phyloP scores from a whole-genome alignment of 2,888 invertebrate species.

The Myopa testacea region DNA sequence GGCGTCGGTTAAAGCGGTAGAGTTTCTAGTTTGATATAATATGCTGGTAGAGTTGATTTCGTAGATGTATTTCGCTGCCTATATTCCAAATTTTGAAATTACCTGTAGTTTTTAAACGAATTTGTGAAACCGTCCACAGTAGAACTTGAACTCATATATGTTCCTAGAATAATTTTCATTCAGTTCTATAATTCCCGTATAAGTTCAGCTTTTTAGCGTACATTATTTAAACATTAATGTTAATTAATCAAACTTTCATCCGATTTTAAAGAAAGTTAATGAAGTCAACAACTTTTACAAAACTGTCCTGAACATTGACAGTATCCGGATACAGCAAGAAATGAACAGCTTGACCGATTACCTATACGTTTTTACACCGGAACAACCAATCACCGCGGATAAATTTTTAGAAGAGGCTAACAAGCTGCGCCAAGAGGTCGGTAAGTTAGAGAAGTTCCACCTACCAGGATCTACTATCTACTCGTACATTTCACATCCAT shows the following conservation, averaged over 20 bases:
- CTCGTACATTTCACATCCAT: not conserved
- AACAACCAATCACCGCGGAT: conserved; percentile 73
- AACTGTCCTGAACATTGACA: conserved; percentile 78
- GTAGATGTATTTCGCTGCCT: too few relatives aligned
- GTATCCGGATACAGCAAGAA: conserved; percentile 78
- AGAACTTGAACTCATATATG: too few relatives aligned
- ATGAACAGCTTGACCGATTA: conserved; percentile 74
- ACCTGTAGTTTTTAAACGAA: not conserved
- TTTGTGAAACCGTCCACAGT: not conserved
- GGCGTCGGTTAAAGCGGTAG: conserved; percentile 72
- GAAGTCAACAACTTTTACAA: conserved; percentile 57
- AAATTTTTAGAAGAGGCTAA: conserved; percentile 76
- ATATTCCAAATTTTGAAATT: not conserved
- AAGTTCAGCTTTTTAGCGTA: too few relatives aligned
- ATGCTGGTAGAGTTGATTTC: too few relatives aligned
- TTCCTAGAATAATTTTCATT: too few relatives aligned
- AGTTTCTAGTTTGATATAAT: not conserved
- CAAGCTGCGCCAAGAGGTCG: conserved; percentile 67
- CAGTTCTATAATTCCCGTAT: too few relatives aligned
- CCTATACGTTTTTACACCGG: conserved; percentile 74
- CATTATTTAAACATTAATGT: too few relatives aligned
- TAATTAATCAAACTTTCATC: not conserved
- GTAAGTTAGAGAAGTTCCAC: conserved; percentile 45
- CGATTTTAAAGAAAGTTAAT: conserved; percentile 52
- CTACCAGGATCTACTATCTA: too few relatives aligned